Conservation (phyloP, 2,888 invertebrate genomes). For the Cosmia pyralina region DNA sequence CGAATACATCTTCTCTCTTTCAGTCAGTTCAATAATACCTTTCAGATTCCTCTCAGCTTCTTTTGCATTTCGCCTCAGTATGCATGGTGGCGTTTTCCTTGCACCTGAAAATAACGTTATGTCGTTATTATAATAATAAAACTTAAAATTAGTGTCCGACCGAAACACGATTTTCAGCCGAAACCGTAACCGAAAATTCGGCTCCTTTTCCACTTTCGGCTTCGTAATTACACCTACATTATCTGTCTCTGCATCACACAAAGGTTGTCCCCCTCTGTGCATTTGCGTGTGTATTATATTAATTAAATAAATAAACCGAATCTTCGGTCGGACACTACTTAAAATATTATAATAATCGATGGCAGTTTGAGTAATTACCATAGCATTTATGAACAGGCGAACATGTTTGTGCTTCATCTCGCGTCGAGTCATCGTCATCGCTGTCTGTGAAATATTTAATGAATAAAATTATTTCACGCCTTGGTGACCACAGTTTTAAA, state of each 20-base stretch:
- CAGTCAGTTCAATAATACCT: conserved; percentile 90
- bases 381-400: conserved; percentile 86
- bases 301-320: background rate
- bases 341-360: background rate
- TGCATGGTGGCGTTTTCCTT: conserved; percentile 85
- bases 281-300: background rate
- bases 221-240: background rate
- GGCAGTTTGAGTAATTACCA: conserved; percentile 70
- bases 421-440: conserved; percentile 76
- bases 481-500: background rate
- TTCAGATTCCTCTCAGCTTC: conserved; percentile 87
- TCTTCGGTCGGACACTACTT: background rate
- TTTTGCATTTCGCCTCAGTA: conserved; percentile 84
- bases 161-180: background rate
- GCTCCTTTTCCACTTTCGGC: no score
- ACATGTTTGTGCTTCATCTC: conserved; percentile 71
- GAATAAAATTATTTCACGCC: background rate
- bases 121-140: background rate
- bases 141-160: background rate
- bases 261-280: background rate
- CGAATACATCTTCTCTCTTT: conserved; percentile 90
- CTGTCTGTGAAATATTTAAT: conserved; percentile 76
- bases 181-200: no score
- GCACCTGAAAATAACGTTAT: conserved; percentile 67
- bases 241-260: background rate